phyloP scores from a whole-genome alignment of 2,797 vertebrate species.

The Sebastolobus alascanus region DNA sequence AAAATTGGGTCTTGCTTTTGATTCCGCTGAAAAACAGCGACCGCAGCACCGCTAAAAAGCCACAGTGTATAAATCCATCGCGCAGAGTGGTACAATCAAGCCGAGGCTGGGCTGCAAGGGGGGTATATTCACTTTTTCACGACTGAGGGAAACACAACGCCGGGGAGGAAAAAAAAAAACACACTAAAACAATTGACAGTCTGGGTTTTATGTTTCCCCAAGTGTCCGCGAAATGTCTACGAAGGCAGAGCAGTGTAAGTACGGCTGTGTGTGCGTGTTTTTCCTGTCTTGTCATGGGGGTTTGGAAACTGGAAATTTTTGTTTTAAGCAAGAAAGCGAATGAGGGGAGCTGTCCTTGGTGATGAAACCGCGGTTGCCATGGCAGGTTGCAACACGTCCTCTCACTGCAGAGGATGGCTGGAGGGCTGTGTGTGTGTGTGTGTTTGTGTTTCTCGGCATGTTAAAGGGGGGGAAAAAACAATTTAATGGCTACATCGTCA shows the following conservation, averaged over 20 bases:
- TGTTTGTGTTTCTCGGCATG: constrained; percentile 27
- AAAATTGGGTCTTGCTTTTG: constrained; percentile 16
- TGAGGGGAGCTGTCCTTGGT: constrained; percentile 85
- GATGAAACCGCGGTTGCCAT: constrained; percentile 85
- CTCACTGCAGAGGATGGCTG: constrained; percentile 82
- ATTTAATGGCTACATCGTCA: constrained; percentile 3
- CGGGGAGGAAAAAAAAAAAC: constrained; percentile 59
- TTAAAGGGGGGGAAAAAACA: background rate
- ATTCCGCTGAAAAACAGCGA: constrained; percentile 40
- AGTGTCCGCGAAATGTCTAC: constrained; percentile 92
- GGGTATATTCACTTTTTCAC: constrained; percentile 82
- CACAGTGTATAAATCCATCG: constrained; percentile 51
- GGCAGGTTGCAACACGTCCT: constrained; percentile 89
- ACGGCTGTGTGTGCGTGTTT: constrained; percentile 53
- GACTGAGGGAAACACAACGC: constrained; percentile 80
- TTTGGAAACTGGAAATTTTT: constrained; percentile 43
- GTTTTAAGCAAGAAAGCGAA: constrained; percentile 58
- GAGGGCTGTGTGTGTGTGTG: constrained; percentile 40
- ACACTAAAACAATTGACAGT: constrained; percentile 73
- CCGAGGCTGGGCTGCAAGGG: constrained; percentile 74
- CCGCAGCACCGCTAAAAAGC: constrained; percentile 24
- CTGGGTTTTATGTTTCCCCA: constrained; percentile 75
- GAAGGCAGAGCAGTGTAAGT: constrained; percentile 99
- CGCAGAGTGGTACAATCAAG: constrained; percentile 85
- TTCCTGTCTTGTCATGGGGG: constrained; percentile 25